phyloP scores from a whole-genome alignment of 2,888 invertebrate genomes.

The Leistus spinibarbis region DNA sequence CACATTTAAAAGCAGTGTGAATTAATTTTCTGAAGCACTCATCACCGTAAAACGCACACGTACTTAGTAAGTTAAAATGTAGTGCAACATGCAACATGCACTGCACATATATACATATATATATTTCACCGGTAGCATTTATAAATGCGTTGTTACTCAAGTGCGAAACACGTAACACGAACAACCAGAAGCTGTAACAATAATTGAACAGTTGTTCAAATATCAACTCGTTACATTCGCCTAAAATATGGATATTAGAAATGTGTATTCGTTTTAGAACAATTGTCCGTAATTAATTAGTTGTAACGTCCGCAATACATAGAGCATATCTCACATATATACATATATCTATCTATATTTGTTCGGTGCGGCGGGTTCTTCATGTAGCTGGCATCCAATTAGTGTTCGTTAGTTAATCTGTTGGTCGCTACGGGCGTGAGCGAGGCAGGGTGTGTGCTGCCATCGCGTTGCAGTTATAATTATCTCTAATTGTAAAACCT shows the following conservation, averaged over 20 bases:
- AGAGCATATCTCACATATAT: not conserved
- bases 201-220: constrained; percentile 29
- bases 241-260: constrained; percentile 13
- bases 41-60: constrained; percentile 24
- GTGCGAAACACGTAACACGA: too few relatives aligned
- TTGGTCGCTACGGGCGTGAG: constrained; percentile 49
- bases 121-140: not conserved
- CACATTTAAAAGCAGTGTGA: constrained; percentile 22
- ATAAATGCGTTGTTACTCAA: not conserved
- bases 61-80: constrained; percentile 11
- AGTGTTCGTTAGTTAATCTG: constrained; percentile 55
- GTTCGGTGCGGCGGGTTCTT: not conserved
- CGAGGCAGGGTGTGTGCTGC: constrained; percentile 42
- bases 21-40: constrained; percentile 34
- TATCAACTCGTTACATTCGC: constrained; percentile 19
- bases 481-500: constrained; percentile 56
- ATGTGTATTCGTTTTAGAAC: not conserved
- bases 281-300: not conserved
- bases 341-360: not conserved
- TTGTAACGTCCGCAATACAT: not conserved
- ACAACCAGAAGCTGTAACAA: not conserved
- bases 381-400: constrained; percentile 48
- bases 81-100: not conserved
- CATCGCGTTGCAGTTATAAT: constrained; percentile 52
- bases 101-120: not conserved